Evolutionary conservation across 2,888 invertebrate species (phyloP).

Genomic region (Conchocele bisecta): DNA sequence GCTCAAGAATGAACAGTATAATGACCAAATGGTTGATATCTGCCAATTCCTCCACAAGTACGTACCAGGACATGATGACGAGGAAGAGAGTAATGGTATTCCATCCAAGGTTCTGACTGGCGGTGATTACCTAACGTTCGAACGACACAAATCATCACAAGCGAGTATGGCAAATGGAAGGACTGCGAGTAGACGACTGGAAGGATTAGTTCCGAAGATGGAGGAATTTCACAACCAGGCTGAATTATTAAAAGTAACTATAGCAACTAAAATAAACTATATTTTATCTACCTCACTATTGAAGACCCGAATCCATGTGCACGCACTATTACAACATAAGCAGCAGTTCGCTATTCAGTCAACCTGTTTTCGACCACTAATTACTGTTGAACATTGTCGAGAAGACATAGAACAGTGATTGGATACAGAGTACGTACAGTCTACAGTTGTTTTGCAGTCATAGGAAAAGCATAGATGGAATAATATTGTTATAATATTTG

Average conservation of each 20-base stretch:
- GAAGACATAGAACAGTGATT: too few relatives aligned
- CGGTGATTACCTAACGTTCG: slow-evolving; percentile 28
- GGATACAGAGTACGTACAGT: too few relatives aligned
- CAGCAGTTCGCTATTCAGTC: too few relatives aligned
- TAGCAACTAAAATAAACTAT: too few relatives aligned
- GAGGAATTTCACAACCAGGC: slow-evolving; percentile 45
- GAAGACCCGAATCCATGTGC: too few relatives aligned
- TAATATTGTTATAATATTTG: too few relatives aligned
- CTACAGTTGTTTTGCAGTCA: too few relatives aligned
- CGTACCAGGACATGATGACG: slow-evolving; percentile 34
- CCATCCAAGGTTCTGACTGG: slow-evolving; percentile 33
- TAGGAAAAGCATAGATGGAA: too few relatives aligned
- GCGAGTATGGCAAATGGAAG: slow-evolving; percentile 34
- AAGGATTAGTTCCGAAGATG: slow-evolving; percentile 37
- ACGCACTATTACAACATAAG: too few relatives aligned
- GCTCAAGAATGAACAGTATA: slow-evolving; percentile 37
- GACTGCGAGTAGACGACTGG: slow-evolving; percentile 36
- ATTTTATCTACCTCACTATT: too few relatives aligned
- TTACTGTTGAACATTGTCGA: too few relatives aligned
- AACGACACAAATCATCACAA: slow-evolving; percentile 21
- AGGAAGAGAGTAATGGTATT: background rate
- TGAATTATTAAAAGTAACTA: slow-evolving; percentile 28
- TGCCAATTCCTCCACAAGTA: slow-evolving; percentile 35
- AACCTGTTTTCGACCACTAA: too few relatives aligned
- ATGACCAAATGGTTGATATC: slow-evolving; percentile 41